Evolutionary conservation across 2,888 invertebrate species (phyloP), one percentile per base, ranked within the genome.

Genomic region (Lasius fuliginosus): DNA sequence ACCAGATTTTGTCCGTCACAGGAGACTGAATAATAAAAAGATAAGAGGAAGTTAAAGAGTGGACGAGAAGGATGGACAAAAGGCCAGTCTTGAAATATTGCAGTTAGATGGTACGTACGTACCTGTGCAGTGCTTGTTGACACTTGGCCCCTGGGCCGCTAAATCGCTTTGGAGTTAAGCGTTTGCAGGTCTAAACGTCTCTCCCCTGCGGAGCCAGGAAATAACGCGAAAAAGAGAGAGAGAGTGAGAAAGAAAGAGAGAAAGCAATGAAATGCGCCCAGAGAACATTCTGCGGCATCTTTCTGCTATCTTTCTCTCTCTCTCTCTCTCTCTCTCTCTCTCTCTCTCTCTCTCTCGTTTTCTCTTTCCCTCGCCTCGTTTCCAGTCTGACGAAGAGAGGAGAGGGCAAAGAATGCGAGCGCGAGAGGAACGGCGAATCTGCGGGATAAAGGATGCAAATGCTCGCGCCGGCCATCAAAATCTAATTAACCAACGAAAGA

Each of bases 401-500:
- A 84, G 60, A 86, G 68, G 83, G 73, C 56, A 76, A 85, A 86
- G 68, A 69, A 83, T 81, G 86, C 74, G 84, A 85, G 82, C 81
- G 87, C 86, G 76, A 88, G 86, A 89, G 85, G 86, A 86, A 87
- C 88, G 86, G 84, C 73, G 83, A 69, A 88, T 85, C 86, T 71
- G 68, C 65, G 82, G 88, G 89, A 94, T 94, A 93, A 92, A 94
- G 92, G 92, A 94, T 94, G 94, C 94, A 94, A 94, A 94, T 94
- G 92, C 90, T 93, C 90, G 91, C 91, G 92, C 91, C 91, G 92
- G 91, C 94, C 94, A 94, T 94, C 94, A 94, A 94, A 94, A 94
- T 94, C 94, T 94, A 94, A 94, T 94, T 94, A 94, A 94, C 93
- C 92, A 92, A 86, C 92, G 92, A 92, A 94, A 92, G 92, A 93